Evolutionary conservation across 2,797 vertebrate genomes (phyloP).

Genomic region (Setipinna tenuifilis): DNA sequence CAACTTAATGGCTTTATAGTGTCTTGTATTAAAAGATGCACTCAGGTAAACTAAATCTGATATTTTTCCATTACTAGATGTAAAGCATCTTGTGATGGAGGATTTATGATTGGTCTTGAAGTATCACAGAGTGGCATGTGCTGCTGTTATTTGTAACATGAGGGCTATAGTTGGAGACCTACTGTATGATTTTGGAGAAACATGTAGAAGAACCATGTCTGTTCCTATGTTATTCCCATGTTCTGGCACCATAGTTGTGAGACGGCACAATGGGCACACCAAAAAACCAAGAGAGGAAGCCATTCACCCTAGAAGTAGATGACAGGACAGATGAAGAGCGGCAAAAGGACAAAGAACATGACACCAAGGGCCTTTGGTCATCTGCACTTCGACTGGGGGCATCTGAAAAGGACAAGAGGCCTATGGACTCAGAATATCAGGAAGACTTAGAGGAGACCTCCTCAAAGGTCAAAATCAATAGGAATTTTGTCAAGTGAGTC

Average conservation of each 20-base stretch:
- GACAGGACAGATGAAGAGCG: constrained; percentile 78
- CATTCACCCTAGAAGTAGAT: constrained; percentile 72
- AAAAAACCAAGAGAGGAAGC: constrained; percentile 66
- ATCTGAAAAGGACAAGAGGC: constrained; percentile 66
- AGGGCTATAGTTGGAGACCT: no score
- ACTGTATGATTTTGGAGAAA: neutral
- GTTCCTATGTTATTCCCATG: neutral
- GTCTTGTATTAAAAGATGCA: no score
- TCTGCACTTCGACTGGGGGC: constrained; percentile 69
- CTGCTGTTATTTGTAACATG: no score
- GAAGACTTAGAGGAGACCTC: constrained; percentile 71
- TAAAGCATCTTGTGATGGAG: no score
- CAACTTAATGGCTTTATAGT: no score
- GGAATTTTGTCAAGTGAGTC: constrained; percentile 73
- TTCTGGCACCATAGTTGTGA: neutral
- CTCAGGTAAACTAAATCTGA: no score
- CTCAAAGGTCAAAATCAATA: constrained; percentile 77
- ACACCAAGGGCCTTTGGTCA: constrained; percentile 55
- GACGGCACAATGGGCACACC: constrained; percentile 77
- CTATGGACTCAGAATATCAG: constrained; percentile 87
- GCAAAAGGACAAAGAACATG: constrained; percentile 42
- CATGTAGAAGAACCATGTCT: neutral
- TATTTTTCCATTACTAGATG: no score
- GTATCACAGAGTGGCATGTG: no score
- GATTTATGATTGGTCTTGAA: no score